Evolutionary conservation across 2,888 invertebrate species (phyloP), one percentile per base, ranked within the genome.

Genomic region (Cheilosia urbana): DNA sequence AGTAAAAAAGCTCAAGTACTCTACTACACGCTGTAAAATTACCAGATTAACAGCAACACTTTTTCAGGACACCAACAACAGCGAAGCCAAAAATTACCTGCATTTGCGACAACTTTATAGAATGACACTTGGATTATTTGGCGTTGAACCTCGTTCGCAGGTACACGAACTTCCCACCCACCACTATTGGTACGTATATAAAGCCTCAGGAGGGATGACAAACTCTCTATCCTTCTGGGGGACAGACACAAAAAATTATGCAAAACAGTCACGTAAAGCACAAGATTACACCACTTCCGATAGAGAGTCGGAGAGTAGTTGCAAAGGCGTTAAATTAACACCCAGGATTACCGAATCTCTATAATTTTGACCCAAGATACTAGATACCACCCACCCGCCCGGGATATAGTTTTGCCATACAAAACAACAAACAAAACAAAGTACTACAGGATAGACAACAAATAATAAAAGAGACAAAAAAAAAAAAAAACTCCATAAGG

Each of bases 231-330:
- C 73, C 73, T 68, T 68, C 55, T 49, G 21, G 40, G 63, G 40
- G 42, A 9, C 27, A 6, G 7, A 27, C 2, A 65, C 49, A 65
- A 77, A 60, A 81, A 81, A 77, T 87, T 87, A 87, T 87, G 81
- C 81, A 87, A 87, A 87, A 73, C 85, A 87, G 85, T 87, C 85
- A 87, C 85, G 85, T 87, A 87, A 81, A 69, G 71, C 77, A 60
- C 68, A 81, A 77, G 85, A 87, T 87, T 81, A 87, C 85, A 87
- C 72, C 72, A 73, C 72, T 87, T 81, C 81, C 81, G 77, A 81
- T 73, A 69, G 76, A 71, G 82, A 65, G 63, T 17, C 11, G 45
- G 47, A 68, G 68, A 77, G 77, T 77, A 80, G 81, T 81, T 81
- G 77, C 60, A 68, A 81, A 77, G 73, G 81, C 85, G 81, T 87